A percentile compares a stretch with the other conserved stretches of the same genome.
These are phyloP conservation scores for Myzus persicae DNA, from an alignment of 1,140 invertebrate species.

Conservation along the genomic window DNA sequence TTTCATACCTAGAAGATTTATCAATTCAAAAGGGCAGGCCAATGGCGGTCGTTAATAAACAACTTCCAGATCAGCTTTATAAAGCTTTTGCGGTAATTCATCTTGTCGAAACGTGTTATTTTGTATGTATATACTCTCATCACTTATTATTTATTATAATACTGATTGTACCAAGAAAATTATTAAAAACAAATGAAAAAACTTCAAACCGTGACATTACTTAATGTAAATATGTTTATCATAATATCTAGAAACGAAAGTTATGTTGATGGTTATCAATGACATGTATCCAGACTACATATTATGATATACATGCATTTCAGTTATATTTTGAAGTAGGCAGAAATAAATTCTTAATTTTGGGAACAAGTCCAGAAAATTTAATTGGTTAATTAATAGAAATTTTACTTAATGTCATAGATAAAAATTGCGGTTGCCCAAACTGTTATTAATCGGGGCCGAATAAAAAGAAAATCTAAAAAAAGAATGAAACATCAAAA, in stretches of 20 bases:
- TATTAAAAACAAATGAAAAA: not conserved
- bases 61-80: not conserved
- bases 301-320: not conserved
- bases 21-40: not conserved
- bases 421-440: slow-evolving; percentile 17
- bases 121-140: not conserved
- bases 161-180: not conserved
- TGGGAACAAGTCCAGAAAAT: slow-evolving; percentile 24
- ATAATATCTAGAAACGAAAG: not conserved
- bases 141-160: not conserved
- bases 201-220: not conserved
- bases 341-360: not conserved
- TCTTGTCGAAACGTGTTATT: not conserved
- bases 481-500: slow-evolving; percentile 26
- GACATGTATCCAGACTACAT: not conserved
- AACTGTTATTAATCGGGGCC: not conserved
- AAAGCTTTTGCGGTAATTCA: not conserved
- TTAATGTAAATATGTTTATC: not conserved
- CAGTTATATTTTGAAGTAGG: not conserved
- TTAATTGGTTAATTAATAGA: slow-evolving; percentile 46
- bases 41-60: not conserved
- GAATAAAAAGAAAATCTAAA: slow-evolving; percentile 40
- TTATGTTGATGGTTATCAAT: too few relatives aligned
- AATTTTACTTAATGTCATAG: not conserved
- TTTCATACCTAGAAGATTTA: not conserved